These are phyloP conservation scores for Cosmorhoe ocellata DNA, from an alignment of 2,888 invertebrate species.

Conservation along the genomic window DNA sequence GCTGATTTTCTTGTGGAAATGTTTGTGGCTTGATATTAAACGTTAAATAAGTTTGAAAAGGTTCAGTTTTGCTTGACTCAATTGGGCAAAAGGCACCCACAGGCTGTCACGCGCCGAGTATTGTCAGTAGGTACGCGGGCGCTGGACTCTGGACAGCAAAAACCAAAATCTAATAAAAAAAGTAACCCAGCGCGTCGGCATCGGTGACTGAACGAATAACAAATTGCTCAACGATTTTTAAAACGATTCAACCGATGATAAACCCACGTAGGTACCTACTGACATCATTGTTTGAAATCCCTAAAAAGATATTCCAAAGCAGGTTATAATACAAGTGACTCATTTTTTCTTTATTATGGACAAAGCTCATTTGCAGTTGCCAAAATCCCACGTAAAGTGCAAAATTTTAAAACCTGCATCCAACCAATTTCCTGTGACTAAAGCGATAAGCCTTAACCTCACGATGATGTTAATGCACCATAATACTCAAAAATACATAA, in stretches of 20 bases:
- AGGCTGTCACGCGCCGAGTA: slow-evolving; percentile 72
- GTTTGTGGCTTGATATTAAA: neutral
- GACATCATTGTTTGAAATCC: no score
- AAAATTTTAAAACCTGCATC: slow-evolving; percentile 43
- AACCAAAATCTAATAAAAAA: slow-evolving; percentile 61
- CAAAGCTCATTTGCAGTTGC: slow-evolving; percentile 24
- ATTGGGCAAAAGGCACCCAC: slow-evolving; percentile 67
- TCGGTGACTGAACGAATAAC: slow-evolving; percentile 36
- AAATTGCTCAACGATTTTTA: slow-evolving; percentile 33
- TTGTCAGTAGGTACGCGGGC: slow-evolving; percentile 49
- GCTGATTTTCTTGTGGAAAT: neutral
- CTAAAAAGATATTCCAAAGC: no score
- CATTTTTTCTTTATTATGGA: neutral
- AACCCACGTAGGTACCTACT: no score
- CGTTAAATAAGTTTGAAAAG: neutral
- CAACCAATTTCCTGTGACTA: slow-evolving; percentile 54
- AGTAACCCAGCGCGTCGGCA: slow-evolving; percentile 43
- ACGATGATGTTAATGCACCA: neutral
- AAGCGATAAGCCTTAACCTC: slow-evolving; percentile 54
- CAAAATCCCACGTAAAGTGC: slow-evolving; percentile 45
- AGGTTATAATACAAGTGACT: no score
- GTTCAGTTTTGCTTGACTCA: slow-evolving; percentile 1
- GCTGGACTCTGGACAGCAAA: slow-evolving; percentile 52
- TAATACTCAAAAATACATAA: slow-evolving; percentile 2
- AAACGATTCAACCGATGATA: neutral